These are phyloP conservation scores for Phragmatobia fuliginosa DNA, from an alignment of 2,888 invertebrate species.

Conservation along the genomic window DNA sequence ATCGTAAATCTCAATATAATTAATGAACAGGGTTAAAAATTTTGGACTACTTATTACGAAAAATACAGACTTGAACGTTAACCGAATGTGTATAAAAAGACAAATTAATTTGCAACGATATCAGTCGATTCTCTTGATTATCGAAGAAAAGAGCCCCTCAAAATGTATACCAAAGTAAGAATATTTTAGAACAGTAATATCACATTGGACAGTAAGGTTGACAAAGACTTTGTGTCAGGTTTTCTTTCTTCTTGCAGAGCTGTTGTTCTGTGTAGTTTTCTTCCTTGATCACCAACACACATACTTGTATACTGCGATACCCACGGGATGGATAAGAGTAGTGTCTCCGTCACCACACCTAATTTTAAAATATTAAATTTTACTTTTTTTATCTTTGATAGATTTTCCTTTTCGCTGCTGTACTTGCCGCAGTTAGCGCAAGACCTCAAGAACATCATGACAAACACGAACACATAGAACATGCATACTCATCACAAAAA, in stretches of 20 bases:
- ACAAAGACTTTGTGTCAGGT: no score
- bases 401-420: conserved; percentile 46
- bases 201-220: no score
- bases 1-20: not conserved
- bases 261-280: not conserved
- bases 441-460: conserved; percentile 43
- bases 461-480: conserved; percentile 49
- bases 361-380: not conserved
- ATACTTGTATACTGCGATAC: not conserved
- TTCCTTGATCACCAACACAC: not conserved
- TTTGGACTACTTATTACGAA: conserved; percentile 11
- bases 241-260: no score
- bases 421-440: conserved; percentile 47
- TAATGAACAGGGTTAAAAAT: not conserved
- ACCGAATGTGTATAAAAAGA: conserved; percentile 10
- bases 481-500: conserved; percentile 59
- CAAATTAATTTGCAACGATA: conserved; percentile 7
- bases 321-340: no score
- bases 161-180: not conserved
- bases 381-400: conserved; percentile 19
- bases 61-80: conserved; percentile 4
- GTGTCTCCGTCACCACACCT: not conserved
- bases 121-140: conserved; percentile 14
- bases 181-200: not conserved
- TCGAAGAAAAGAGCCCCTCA: conserved; percentile 2